Conservation (phyloP, 2,797 vertebrate species). For the Lates japonicus region DNA sequence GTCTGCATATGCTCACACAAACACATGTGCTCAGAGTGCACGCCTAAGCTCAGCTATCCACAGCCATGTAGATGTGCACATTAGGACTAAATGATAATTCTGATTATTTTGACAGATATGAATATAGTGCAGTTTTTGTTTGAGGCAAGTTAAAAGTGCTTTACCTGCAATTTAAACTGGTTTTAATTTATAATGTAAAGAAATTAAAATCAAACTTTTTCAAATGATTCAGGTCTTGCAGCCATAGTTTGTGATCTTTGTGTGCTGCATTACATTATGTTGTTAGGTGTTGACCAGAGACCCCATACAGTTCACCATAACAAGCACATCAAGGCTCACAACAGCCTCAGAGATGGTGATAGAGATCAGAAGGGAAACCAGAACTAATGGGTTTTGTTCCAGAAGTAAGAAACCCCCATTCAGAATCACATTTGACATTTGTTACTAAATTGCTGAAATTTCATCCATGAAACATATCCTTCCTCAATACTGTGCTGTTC, state of each 20-base stretch:
- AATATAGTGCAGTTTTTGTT: background rate
- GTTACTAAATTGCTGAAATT: background rate
- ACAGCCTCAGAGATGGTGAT: background rate
- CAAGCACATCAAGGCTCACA: background rate
- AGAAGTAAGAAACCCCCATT: background rate
- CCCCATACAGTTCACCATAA: background rate
- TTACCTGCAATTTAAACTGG: background rate
- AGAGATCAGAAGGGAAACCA: too few relatives aligned
- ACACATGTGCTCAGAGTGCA: conserved; percentile 4
- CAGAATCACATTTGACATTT: background rate
- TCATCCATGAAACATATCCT: background rate
- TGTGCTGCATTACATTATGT: too few relatives aligned
- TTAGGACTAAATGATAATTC: background rate
- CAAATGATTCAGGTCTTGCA: background rate
- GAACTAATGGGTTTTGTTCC: background rate
- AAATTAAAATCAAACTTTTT: background rate
- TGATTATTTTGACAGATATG: background rate
- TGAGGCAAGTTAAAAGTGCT: background rate
- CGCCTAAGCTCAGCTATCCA: background rate
- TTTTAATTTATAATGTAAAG: background rate
- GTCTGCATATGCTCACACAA: conserved; percentile 57
- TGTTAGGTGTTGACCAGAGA: too few relatives aligned
- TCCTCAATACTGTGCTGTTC: background rate
- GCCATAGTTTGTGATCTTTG: too few relatives aligned
- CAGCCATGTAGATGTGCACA: background rate